phyloP scores from a whole-genome alignment of 2,888 invertebrate genomes.

The Temnothorax unifasciatus region DNA sequence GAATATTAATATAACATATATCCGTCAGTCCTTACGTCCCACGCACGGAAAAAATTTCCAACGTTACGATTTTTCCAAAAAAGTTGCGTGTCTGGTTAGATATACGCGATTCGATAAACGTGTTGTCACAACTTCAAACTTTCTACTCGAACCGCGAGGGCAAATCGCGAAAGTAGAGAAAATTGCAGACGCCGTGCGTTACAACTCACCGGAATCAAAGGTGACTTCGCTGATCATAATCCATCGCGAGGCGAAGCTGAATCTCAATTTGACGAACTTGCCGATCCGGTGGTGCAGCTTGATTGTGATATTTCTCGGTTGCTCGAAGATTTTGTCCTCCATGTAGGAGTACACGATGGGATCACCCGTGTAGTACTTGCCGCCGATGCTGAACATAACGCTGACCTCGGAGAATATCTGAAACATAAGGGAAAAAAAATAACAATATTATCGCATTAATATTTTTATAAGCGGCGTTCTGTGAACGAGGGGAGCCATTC shows the following conservation, averaged over 20 bases:
- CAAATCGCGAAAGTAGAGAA: neutral
- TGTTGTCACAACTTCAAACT: slow-evolving; percentile 7
- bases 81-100: neutral
- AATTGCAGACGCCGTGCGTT: neutral
- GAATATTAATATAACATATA: neutral
- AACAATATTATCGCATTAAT: neutral
- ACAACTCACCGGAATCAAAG: slow-evolving; percentile 92
- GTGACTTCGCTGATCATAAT: slow-evolving; percentile 96
- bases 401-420: slow-evolving; percentile 94
- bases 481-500: neutral
- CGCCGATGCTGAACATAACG: slow-evolving; percentile 94
- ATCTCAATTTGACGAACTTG: slow-evolving; percentile 92
- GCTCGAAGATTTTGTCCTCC: slow-evolving; percentile 93
- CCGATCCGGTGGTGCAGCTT: slow-evolving; percentile 94
- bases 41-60: neutral
- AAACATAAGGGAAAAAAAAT: slow-evolving; percentile 61
- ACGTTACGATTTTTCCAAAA: neutral
- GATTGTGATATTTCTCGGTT: slow-evolving; percentile 93
- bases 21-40: neutral
- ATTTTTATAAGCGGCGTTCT: neutral
- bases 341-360: slow-evolving; percentile 91
- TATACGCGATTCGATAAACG: neutral
- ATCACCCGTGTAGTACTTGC: slow-evolving; percentile 92
- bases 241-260: slow-evolving; percentile 94
- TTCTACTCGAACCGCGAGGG: neutral